phyloP scores from a whole-genome alignment of 2,797 vertebrate species.

The Neomorphus geoffroyi region DNA sequence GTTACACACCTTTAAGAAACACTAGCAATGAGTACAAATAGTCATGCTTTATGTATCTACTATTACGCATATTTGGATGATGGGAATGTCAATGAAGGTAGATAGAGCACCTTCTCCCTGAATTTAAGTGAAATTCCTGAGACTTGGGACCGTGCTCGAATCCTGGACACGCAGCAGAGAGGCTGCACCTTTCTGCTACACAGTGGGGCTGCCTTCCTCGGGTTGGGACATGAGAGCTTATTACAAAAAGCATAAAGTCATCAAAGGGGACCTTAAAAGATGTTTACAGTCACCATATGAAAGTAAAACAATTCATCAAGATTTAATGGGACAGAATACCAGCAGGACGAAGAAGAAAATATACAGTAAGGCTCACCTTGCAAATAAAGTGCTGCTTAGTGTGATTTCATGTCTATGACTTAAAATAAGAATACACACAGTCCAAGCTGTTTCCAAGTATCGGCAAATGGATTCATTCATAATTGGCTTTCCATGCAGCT shows the following conservation, averaged over 20 bases:
- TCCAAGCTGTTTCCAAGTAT: not conserved
- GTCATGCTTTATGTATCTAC: not conserved
- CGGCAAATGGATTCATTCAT: slow-evolving; percentile 38
- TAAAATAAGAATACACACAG: not conserved
- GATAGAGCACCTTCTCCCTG: not conserved
- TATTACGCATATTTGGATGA: not conserved
- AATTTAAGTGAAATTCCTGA: not conserved
- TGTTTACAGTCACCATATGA: not conserved
- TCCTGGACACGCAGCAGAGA: not conserved
- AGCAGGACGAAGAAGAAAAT: not conserved
- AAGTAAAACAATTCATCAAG: not conserved
- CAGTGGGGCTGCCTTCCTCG: not conserved
- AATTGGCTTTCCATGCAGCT: slow-evolving; percentile 55
- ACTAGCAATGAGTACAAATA: not conserved
- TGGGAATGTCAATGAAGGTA: not conserved
- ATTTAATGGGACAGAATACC: not conserved
- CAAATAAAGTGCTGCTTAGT: not conserved
- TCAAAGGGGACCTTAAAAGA: not conserved
- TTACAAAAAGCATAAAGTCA: not conserved
- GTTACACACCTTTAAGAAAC: not conserved
- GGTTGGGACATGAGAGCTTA: not conserved
- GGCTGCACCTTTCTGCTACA: not conserved
- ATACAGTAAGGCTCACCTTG: not conserved
- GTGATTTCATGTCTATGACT: not conserved
- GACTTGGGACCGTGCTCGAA: not conserved